Base-by-base conservation (phyloP, 2,797 vertebrate species). In the Distichodus sexfasciatus region DNA sequence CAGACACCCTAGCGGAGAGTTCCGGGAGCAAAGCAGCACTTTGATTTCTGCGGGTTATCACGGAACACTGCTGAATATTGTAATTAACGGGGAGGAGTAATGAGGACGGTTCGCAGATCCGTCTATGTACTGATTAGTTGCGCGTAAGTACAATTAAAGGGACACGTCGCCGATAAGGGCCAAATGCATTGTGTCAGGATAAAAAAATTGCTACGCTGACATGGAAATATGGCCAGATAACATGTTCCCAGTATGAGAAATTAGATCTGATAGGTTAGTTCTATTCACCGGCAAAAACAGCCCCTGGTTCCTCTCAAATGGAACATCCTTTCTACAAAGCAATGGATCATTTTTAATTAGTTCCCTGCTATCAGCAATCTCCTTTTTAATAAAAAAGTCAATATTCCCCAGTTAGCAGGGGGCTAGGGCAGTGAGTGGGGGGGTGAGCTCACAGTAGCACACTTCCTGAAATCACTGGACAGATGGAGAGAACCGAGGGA, bases 291-390 rank as follows among this genome's bases (percentile, higher is more conserved):
- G 8, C n/a, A 6, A 46, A 66, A 61, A 38, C 11, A 12, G n/a
- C 17, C 26, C 6, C 47, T 36, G 44, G 31, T 46, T 33, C 26
- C 40, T 69, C 53, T 72, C 51, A 54, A 69, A 69, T 44, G 33
- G 12, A 73, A 54, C 62, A 65, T 59, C 46, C 26, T 66, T 50
- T 69, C 31, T 76, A 60, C 66, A 78, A 78, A 69, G 59, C 50
- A 12, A 28, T 76, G 65, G 48, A 66, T 80, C 64, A 66, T 78
- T 78, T 80, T 78, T 81, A 78, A 81, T 81, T 72, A 81, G 71
- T 43, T 33, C 46, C 29, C 50, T 53, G 43, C 71, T 81, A 69
- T 81, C 79, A 9, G 23, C 47, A 6, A 74, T 74, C 73, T 66
- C 46, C 38, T 43, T 66, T 74, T 64, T 75, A 59, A 65, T 69